Evolutionary conservation across 2,797 vertebrate genomes (phyloP).

Genomic region (Acanthis flammea): DNA sequence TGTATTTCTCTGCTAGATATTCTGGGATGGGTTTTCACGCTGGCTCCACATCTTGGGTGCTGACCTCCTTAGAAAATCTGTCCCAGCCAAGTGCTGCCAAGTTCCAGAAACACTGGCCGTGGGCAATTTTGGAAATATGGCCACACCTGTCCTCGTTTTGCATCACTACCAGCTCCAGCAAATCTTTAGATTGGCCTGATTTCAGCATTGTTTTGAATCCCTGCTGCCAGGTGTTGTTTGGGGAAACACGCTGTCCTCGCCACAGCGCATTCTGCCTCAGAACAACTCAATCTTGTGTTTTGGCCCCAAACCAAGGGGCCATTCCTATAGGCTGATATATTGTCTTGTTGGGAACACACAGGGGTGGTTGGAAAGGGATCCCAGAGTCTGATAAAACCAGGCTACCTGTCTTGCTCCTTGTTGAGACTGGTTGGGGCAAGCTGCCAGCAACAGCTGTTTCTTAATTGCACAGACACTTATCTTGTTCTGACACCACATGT

Average conservation of each 20-base stretch:
- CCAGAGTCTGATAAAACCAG: background rate
- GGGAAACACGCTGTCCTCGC: slow-evolving; percentile 7
- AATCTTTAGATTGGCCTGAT: slow-evolving; percentile 4
- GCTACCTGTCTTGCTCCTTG: slow-evolving; percentile 36
- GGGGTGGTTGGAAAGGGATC: background rate
- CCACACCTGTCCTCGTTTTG: slow-evolving; percentile 22
- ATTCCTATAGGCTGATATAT: background rate
- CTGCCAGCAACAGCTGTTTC: slow-evolving; percentile 46
- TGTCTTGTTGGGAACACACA: background rate
- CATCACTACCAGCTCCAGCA: background rate
- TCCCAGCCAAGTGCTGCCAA: background rate
- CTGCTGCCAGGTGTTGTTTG: slow-evolving; percentile 47
- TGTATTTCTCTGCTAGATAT: background rate
- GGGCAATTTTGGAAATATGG: background rate
- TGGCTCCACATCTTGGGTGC: background rate
- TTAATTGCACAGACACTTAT: slow-evolving; percentile 27
- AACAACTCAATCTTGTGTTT: background rate
- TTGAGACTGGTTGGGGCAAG: background rate
- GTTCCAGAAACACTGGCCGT: slow-evolving; percentile 13
- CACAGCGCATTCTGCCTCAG: background rate
- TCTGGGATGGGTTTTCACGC: background rate
- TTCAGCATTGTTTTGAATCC: slow-evolving; percentile 40
- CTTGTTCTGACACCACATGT: slow-evolving; percentile 15
- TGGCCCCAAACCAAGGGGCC: background rate
- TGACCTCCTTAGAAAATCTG: slow-evolving; percentile 37